Evolutionary conservation across 2,113 vertebrate species (phyloP).

Genomic region (Colius striatus): DNA sequence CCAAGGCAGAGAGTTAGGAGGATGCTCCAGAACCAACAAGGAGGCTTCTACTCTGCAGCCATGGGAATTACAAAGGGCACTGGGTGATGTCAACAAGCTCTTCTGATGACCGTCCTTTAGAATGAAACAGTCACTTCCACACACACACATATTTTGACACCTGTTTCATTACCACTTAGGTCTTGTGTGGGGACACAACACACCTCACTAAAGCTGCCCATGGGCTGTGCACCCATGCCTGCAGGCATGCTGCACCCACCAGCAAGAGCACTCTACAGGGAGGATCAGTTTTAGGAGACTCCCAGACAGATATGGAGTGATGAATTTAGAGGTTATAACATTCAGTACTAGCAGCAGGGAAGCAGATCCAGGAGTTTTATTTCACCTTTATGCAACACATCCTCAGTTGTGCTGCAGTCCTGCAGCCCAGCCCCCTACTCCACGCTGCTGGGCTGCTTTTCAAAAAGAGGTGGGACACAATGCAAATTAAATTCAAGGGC

Average conservation of each 20-base stretch:
- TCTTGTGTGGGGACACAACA: neutral
- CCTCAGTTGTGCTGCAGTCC: neutral
- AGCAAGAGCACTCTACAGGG: too few relatives aligned
- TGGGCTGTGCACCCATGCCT: neutral
- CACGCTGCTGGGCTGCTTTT: neutral
- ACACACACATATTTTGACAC: fast-evolving
- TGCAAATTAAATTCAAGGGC: neutral
- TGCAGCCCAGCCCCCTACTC: neutral
- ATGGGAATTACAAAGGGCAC: neutral
- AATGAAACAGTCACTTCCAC: neutral
- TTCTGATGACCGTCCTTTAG: neutral
- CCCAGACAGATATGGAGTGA: fast-evolving
- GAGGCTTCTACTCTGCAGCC: neutral
- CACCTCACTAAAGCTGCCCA: neutral
- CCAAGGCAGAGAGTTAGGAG: neutral
- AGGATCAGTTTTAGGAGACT: neutral
- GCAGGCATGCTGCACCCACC: neutral
- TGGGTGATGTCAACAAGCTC: neutral
- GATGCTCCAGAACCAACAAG: neutral
- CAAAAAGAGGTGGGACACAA: neutral
- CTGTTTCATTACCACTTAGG: neutral
- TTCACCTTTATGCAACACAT: neutral
- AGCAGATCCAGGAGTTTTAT: neutral
- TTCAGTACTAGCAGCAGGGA: fast-evolving
- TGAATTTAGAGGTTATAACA: neutral